Conservation (phyloP, 2,797 vertebrate genomes). For the Cryptoblepharus egeriae region DNA sequence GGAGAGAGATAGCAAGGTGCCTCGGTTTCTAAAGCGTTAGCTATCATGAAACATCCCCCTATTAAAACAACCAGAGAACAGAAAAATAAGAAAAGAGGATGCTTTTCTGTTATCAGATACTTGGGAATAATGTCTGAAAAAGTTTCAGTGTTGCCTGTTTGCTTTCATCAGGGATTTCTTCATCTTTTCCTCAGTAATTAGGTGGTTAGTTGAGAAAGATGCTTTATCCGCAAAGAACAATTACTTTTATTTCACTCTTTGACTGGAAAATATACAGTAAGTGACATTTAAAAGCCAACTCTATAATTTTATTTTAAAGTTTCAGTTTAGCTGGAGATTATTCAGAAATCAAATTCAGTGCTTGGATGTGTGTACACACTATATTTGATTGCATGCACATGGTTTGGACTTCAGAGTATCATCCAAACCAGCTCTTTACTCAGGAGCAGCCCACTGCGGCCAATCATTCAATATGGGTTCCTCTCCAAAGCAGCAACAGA, state of each 20-base stretch:
- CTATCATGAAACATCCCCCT: neutral
- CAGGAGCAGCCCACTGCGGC: no score
- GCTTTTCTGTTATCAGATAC: slow-evolving; percentile 36
- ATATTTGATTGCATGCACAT: no score
- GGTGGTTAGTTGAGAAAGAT: slow-evolving; percentile 46
- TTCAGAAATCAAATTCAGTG: slow-evolving; percentile 44
- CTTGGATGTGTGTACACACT: neutral
- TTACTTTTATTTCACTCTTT: slow-evolving; percentile 39
- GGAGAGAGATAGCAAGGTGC: neutral
- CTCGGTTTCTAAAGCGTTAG: neutral
- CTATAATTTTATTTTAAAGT: slow-evolving; percentile 49
- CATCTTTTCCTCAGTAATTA: slow-evolving; percentile 36
- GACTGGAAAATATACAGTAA: slow-evolving; percentile 50
- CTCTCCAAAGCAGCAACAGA: no score
- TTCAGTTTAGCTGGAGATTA: slow-evolving; percentile 38
- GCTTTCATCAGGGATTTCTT: slow-evolving; percentile 16
- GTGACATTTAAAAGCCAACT: slow-evolving; percentile 30
- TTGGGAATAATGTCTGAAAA: slow-evolving; percentile 8
- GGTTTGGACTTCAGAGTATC: no score
- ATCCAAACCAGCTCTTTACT: neutral
- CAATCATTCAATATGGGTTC: no score
- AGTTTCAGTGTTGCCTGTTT: slow-evolving; percentile 44
- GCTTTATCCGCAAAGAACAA: slow-evolving; percentile 38
- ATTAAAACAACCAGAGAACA: neutral
- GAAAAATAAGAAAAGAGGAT: neutral